phyloP scores from a whole-genome alignment of 2,113 vertebrate species.

The Peromyscus californicus region DNA sequence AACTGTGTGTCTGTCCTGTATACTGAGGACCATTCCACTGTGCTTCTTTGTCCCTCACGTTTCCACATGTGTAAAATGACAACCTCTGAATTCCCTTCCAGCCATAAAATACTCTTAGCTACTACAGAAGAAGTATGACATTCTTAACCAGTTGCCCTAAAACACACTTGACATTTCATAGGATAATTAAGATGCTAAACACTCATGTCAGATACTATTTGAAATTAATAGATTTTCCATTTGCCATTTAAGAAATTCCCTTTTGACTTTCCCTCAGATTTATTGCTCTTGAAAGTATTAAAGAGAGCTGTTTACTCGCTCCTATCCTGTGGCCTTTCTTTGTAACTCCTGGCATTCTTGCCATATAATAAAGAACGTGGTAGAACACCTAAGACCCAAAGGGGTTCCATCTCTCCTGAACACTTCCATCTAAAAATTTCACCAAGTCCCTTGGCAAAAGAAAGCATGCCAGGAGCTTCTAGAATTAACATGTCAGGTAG shows the following conservation, averaged over 20 bases:
- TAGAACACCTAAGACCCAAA: not conserved
- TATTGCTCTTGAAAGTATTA: slow-evolving; percentile 29
- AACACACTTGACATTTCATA: not conserved
- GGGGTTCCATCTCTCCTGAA: not conserved
- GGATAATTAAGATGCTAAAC: slow-evolving; percentile 50
- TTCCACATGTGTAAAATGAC: not conserved
- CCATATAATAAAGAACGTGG: slow-evolving; percentile 35
- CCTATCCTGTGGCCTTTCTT: slow-evolving; percentile 34
- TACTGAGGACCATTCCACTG: rapidly evolving
- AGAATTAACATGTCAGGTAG: slow-evolving; percentile 68
- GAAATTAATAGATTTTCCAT: slow-evolving; percentile 41
- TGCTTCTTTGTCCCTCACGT: not conserved
- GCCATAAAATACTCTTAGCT: not conserved
- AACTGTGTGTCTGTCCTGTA: not conserved
- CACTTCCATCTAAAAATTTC: slow-evolving; percentile 3
- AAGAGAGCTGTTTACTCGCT: slow-evolving; percentile 40
- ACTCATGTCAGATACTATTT: slow-evolving; percentile 28
- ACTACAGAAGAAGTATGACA: not conserved
- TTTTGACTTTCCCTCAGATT: slow-evolving; percentile 34
- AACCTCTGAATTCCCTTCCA: not conserved
- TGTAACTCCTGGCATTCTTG: slow-evolving; percentile 44
- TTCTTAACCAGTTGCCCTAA: not conserved
- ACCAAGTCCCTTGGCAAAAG: slow-evolving; percentile 63
- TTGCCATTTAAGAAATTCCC: slow-evolving; percentile 8
- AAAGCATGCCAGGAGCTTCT: slow-evolving; percentile 52